Evolutionary conservation across 2,113 vertebrate genomes (phyloP).

Genomic region (Chloroceryle aenea): DNA sequence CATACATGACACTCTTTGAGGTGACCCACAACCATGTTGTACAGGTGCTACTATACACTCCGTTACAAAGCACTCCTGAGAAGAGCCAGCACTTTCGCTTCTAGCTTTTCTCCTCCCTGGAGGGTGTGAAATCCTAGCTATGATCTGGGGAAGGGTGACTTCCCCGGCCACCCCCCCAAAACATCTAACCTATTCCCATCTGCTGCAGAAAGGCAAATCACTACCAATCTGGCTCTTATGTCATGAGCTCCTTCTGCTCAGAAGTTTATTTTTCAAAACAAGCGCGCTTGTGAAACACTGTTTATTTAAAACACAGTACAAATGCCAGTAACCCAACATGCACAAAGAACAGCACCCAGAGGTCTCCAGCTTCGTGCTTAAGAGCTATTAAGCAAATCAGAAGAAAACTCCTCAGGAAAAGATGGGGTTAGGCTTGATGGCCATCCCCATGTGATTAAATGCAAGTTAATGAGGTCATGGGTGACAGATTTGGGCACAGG

Average conservation of each 20-base stretch:
- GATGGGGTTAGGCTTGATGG: slow-evolving; percentile 48
- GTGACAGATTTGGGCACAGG: slow-evolving; percentile 16
- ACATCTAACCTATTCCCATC: neutral
- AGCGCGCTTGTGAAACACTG: neutral
- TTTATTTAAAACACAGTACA: slow-evolving; percentile 50
- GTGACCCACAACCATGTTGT: neutral
- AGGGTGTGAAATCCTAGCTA: neutral
- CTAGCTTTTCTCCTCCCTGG: neutral
- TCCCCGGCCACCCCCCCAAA: too few species aligned
- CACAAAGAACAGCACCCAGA: neutral
- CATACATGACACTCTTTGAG: accelerated
- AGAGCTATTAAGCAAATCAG: slow-evolving; percentile 56
- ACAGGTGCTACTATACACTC: accelerated
- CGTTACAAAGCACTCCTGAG: neutral
- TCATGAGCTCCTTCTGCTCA: slow-evolving; percentile 3
- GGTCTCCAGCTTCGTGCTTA: neutral
- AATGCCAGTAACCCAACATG: slow-evolving; percentile 18
- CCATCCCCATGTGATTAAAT: slow-evolving; percentile 37
- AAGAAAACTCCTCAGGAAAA: slow-evolving; percentile 58
- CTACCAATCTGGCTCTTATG: neutral
- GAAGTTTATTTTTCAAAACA: slow-evolving; percentile 63
- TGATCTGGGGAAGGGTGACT: neutral
- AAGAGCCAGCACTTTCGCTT: neutral
- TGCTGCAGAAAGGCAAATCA: neutral
- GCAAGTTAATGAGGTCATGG: slow-evolving; percentile 53